Conservation (phyloP, 2,888 invertebrate genomes). For the Druceiella hillmani region DNA sequence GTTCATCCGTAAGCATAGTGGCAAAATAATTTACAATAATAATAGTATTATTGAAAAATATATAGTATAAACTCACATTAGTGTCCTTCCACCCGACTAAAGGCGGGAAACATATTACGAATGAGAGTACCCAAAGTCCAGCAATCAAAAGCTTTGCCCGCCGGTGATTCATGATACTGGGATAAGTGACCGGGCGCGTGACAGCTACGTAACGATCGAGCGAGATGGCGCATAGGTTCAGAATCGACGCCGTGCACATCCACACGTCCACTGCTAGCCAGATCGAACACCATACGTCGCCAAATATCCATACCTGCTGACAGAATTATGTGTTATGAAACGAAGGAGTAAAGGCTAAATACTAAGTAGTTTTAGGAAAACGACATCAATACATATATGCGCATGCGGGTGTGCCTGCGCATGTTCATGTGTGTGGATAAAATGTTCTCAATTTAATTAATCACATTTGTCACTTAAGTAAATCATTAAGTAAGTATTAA, state of each 20-base stretch:
- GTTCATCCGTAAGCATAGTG: no score
- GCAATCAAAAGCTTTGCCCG: conserved; percentile 83
- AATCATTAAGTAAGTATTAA: no score
- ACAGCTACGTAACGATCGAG: conserved; percentile 95
- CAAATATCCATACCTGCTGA: conserved; percentile 91
- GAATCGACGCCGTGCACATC: conserved; percentile 97
- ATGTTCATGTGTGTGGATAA: no score
- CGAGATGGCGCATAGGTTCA: conserved; percentile 94
- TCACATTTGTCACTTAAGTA: no score
- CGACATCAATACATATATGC: no score
- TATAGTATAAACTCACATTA: conserved; percentile 55
- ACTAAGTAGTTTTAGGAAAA: no score
- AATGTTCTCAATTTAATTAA: no score
- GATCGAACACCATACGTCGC: conserved; percentile 91
- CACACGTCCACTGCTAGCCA: conserved; percentile 98
- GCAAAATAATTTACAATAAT: no score
- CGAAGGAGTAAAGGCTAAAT: no score
- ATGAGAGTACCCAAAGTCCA: conserved; percentile 92
- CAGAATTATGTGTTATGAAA: no score
- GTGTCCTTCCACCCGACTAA: conserved; percentile 89
- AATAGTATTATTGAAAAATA: no score
- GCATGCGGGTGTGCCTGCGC: no score
- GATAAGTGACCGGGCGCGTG: conserved; percentile 93
- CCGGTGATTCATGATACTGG: conserved; percentile 81
- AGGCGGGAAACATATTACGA: conserved; percentile 95